Conservation (phyloP, 2,113 vertebrate species). For the Tympanuchus pallidicinctus region DNA sequence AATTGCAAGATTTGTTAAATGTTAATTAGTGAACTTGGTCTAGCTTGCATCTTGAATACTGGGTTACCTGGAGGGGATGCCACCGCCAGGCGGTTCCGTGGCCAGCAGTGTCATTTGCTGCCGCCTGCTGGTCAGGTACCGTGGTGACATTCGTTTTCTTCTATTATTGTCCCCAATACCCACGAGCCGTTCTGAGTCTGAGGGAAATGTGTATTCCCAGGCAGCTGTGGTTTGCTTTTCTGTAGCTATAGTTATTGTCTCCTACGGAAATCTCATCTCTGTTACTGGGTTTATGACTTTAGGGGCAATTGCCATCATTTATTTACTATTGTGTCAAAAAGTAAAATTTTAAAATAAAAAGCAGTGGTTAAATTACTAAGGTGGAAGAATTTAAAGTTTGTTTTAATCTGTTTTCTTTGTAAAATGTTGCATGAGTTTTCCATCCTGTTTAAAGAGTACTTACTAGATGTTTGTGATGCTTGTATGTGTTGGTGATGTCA, state of each 20-base stretch:
- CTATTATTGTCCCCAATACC: background rate
- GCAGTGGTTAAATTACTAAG: background rate
- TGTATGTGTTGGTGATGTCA: background rate
- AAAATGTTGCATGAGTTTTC: background rate
- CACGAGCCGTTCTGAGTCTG: background rate
- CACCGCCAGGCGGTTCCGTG: fast-evolving
- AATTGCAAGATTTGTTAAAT: background rate
- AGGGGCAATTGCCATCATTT: background rate
- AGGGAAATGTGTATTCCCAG: background rate
- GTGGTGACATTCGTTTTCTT: background rate
- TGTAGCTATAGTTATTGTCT: background rate
- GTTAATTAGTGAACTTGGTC: background rate
- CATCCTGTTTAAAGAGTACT: background rate
- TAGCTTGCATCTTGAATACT: background rate
- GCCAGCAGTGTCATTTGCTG: background rate
- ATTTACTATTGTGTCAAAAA: background rate
- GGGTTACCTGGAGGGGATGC: background rate
- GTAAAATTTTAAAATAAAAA: background rate
- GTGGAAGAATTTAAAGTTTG: background rate
- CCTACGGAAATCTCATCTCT: background rate
- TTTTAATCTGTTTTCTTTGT: background rate
- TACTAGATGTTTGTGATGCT: background rate
- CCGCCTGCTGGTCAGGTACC: constrained; percentile 10
- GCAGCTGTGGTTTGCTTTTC: background rate
- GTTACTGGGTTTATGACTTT: background rate